A percentile compares a stretch with the other conserved stretches of the same genome.
These are phyloP conservation scores for Eristalis tenax DNA, from an alignment of 2,888 invertebrate genomes.

Conservation along the genomic window DNA sequence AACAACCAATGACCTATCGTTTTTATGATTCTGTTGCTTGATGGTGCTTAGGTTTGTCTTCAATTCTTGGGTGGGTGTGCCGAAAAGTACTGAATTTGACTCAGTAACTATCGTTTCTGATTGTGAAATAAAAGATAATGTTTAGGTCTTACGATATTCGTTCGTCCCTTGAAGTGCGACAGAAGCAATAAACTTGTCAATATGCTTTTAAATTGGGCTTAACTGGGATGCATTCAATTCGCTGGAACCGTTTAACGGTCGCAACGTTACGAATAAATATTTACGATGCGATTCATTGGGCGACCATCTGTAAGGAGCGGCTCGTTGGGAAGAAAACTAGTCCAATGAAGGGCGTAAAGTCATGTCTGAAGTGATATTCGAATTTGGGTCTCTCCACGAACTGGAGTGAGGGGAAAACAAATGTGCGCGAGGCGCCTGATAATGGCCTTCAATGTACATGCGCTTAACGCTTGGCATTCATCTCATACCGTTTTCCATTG, in stretches of 20 bases:
- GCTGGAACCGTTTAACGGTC: neutral
- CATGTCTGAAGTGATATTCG: neutral
- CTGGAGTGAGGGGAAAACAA: neutral
- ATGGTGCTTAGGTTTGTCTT: neutral
- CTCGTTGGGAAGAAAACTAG: neutral
- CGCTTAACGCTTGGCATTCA: neutral
- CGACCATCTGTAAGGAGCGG: neutral
- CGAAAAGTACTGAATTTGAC: neutral
- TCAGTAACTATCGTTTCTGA: neutral
- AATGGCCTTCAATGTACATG: neutral
- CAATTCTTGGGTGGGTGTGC: neutral
- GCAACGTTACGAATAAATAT: neutral
- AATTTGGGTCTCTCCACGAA: neutral
- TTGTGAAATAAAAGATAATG: neutral
- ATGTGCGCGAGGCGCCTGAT: neutral
- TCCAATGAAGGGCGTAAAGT: neutral
- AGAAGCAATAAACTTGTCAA: neutral
- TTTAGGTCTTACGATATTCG: neutral
- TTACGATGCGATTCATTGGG: neutral
- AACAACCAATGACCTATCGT: neutral
- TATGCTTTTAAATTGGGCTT: neutral
- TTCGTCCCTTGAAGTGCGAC: neutral
- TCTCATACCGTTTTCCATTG: neutral
- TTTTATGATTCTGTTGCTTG: neutral
- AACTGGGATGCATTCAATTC: neutral